Base-by-base conservation (phyloP, 1,140 invertebrate species). In the Notospermus geniculatus region DNA sequence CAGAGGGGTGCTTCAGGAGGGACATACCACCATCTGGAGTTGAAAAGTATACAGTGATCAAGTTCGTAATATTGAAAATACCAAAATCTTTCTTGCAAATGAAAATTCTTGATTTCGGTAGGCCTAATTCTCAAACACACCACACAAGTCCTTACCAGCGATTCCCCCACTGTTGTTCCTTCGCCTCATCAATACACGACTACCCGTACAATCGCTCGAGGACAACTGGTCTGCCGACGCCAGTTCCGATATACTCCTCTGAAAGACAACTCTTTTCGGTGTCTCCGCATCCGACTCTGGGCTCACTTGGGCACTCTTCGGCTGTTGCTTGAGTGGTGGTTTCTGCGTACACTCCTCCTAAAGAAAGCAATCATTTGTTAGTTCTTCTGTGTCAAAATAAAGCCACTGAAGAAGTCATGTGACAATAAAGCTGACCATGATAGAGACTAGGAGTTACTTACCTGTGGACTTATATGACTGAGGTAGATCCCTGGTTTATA, bases 1-100 rank as follows among this genome's bases (percentile, higher is more conserved):
- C 84, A 25, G 91, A 94, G 9, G 92, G 91, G 74, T 92, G 88
- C 60, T 90, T 90, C 1, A 94, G 80, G 1, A 93, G 81, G 0
- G 91, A 91, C 53, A 89, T 89, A 15, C 89, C 90, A 32, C 85
- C 85, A 71, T 84, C 84, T 80, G 63, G 25, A 69, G 59, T 45
- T 69, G 25, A 56, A 56, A 54, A 5, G n/a, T n/a, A n/a, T n/a
- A n/a, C n/a, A n/a, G n/a, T n/a, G n/a, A n/a, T n/a, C n/a, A n/a
- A n/a, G n/a, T n/a, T n/a, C n/a, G n/a, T n/a, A n/a, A n/a, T n/a
- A n/a, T n/a, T n/a, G n/a, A n/a, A n/a, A n/a, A n/a, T n/a, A n/a
- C n/a, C n/a, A n/a, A n/a, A n/a, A n/a, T n/a, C 32, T 36, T 36
- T 36, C 15, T 36, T 36, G 32, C 15, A 36, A 36, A 36, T 36